Percentiles rank a stretch among this genome's conserved stretches.
Evolutionary conservation across 2,888 invertebrate species (phyloP).

Genomic region (Micropterix aruncella): DNA sequence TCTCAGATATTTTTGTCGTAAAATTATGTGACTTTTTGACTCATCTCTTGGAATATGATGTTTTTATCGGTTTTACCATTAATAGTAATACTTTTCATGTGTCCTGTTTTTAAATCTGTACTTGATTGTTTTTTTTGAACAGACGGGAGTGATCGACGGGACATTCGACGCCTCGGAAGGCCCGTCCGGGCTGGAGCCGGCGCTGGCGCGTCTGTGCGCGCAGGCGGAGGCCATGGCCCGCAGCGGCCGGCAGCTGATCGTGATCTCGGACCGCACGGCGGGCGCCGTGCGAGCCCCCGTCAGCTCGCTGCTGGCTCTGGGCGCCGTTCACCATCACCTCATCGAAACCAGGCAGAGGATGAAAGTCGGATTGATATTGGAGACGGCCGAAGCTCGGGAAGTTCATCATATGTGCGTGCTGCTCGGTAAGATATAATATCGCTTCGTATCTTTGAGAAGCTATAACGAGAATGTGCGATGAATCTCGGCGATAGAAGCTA

Average conservation of each 20-base stretch:
- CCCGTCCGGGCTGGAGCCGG: conserved; percentile 56
- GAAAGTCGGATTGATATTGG: conserved; percentile 90
- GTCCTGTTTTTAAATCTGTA: background rate
- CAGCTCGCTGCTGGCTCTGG: conserved; percentile 73
- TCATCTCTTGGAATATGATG: no score
- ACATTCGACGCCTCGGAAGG: conserved; percentile 72
- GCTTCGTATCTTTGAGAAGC: background rate
- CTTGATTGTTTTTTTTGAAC: conserved; percentile 6
- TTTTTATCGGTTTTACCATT: background rate
- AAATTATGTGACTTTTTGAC: no score
- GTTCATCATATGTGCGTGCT: conserved; percentile 95
- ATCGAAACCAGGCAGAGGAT: conserved; percentile 90
- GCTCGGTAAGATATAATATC: conserved; percentile 40
- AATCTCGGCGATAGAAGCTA: no score
- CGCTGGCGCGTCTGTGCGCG: conserved; percentile 65
- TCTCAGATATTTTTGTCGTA: no score
- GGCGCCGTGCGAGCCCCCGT: conserved; percentile 53
- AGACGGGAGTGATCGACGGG: conserved; percentile 73
- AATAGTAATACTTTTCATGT: background rate
- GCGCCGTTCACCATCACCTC: conserved; percentile 86
- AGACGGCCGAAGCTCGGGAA: conserved; percentile 92
- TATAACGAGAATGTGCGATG: no score
- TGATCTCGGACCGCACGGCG: conserved; percentile 69
- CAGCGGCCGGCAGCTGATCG: conserved; percentile 67
- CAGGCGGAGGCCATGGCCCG: conserved; percentile 72